These are phyloP conservation scores for Equus przewalskii DNA, from an alignment of 2,113 vertebrate species.

Conservation along the genomic window DNA sequence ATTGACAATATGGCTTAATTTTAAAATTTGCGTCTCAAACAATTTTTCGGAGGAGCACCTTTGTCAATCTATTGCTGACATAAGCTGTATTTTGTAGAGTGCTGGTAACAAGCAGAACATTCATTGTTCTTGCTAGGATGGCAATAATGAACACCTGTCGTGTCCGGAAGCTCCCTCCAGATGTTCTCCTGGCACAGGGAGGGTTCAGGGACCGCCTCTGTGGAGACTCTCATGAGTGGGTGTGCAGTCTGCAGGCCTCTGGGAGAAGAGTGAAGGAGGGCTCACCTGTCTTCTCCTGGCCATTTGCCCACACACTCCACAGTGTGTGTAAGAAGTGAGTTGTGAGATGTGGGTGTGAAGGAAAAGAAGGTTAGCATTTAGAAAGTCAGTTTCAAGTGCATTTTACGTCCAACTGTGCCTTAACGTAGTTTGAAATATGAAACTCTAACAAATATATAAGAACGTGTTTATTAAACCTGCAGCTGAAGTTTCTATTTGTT, in stretches of 20 bases:
- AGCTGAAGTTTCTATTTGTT: background rate
- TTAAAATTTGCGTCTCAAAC: background rate
- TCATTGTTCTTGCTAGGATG: background rate
- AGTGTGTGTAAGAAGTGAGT: background rate
- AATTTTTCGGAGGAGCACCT: background rate
- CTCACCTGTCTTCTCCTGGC: background rate
- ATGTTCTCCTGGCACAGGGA: background rate
- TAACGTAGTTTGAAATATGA: background rate
- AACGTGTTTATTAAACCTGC: background rate
- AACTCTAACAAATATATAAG: background rate
- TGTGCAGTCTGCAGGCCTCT: background rate
- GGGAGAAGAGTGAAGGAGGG: background rate
- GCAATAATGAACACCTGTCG: background rate
- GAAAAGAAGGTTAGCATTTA: background rate
- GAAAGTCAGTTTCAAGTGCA: background rate
- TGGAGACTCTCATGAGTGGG: background rate
- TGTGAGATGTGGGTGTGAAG: background rate
- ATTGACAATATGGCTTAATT: background rate
- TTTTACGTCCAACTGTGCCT: background rate
- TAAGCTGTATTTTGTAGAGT: rapidly evolving
- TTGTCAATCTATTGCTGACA: background rate
- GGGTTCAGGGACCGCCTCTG: rapidly evolving
- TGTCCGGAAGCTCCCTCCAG: background rate
- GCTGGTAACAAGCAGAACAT: background rate
- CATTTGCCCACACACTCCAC: background rate